A percentile compares a stretch with the other conserved stretches of the same genome.
Conservation (phyloP, 2,888 invertebrate species). For the Zygothrica quintamaculata region DNA sequence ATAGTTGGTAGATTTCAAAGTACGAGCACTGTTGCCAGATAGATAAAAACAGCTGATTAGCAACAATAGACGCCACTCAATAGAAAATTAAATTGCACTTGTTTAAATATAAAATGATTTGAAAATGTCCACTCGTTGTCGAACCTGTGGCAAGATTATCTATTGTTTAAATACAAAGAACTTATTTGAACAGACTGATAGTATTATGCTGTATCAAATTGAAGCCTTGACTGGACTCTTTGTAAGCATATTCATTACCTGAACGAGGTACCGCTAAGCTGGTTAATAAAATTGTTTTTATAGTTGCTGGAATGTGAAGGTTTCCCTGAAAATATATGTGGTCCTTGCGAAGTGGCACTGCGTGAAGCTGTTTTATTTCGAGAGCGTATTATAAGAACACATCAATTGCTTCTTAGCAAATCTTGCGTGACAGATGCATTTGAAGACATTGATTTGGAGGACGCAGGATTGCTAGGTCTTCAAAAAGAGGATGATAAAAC, state of each 20-base stretch:
- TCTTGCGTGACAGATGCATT: conserved; percentile 18
- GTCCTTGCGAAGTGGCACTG: conserved; percentile 55
- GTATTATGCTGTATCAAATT: conserved; percentile 64
- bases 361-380: conserved; percentile 60
- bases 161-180: conserved; percentile 41
- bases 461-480: conserved; percentile 6
- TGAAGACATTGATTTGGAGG: conserved; percentile 40
- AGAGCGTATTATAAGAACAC: conserved; percentile 63
- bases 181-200: conserved; percentile 51
- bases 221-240: conserved; percentile 65
- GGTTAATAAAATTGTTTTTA: no score
- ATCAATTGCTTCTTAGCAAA: conserved; percentile 46
- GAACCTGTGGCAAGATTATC: conserved; percentile 66
- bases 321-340: conserved; percentile 59
- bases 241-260: conserved; percentile 36
- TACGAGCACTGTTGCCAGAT: conserved; percentile 20
- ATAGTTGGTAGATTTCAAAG: no score
- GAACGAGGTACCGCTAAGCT: no score
- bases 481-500: not conserved
- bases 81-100: conserved; percentile 10
- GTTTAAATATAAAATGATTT: conserved; percentile 30
- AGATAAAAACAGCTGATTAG: conserved; percentile 34
- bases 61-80: conserved; percentile 30
- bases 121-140: conserved; percentile 60
- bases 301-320: conserved; percentile 43